Conservation (phyloP, 2,113 vertebrate species). For the Dolichallabes microphthalmus region DNA sequence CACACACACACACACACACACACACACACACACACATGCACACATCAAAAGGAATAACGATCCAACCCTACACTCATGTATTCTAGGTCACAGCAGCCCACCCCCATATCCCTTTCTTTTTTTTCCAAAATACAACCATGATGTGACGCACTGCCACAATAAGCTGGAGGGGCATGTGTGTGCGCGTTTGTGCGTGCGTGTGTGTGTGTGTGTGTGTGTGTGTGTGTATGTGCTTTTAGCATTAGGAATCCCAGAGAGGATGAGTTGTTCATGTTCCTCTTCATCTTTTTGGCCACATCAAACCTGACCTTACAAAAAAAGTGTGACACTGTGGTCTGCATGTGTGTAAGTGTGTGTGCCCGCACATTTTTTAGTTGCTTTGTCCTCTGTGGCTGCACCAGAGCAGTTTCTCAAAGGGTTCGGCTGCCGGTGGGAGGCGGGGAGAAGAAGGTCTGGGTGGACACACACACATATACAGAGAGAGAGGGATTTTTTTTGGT, state of each 20-base stretch:
- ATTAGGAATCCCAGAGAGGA: constrained; percentile 8
- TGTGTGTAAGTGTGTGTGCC: not conserved
- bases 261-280: constrained; percentile 25
- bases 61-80: constrained; percentile 48
- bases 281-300: constrained; percentile 38
- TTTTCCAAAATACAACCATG: constrained; percentile 42
- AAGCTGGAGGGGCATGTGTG: constrained; percentile 18
- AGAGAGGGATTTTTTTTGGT: not conserved
- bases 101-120: constrained; percentile 41
- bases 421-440: constrained; percentile 16
- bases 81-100: constrained; percentile 52
- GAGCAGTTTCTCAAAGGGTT: constrained; percentile 16
- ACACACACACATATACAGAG: not conserved
- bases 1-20: constrained; percentile 47
- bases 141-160: constrained; percentile 39
- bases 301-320: constrained; percentile 26
- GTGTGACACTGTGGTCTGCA: not conserved
- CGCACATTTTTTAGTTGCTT: not conserved
- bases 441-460: not conserved
- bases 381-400: constrained; percentile 20
- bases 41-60: constrained; percentile 57
- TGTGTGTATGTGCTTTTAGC: constrained; percentile 15
- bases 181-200: too few relatives aligned
- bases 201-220: constrained; percentile 26
- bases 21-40: constrained; percentile 42